Percentiles rank a stretch among this genome's conserved stretches.
Conservation (phyloP, 2,797 vertebrate genomes). For the Urosaurus nigricauda region DNA sequence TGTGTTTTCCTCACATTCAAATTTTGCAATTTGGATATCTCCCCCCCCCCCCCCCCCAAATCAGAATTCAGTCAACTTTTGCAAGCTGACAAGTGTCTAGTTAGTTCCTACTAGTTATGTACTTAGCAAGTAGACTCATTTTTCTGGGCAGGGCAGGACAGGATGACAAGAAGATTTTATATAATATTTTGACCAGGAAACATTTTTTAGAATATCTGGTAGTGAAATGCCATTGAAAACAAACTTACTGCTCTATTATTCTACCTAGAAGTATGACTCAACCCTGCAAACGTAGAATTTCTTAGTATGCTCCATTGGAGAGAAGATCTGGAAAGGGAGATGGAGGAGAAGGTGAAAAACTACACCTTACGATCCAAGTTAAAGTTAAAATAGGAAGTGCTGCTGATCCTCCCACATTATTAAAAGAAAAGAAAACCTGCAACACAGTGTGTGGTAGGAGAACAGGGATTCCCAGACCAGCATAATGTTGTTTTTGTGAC, state of each 20-base stretch:
- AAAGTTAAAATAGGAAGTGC: not conserved
- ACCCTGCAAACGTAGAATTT: conserved; percentile 25
- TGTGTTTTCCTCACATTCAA: too few relatives aligned
- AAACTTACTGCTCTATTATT: conserved; percentile 9
- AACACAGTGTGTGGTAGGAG: not conserved
- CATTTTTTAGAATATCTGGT: conserved; percentile 13
- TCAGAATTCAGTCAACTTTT: too few relatives aligned
- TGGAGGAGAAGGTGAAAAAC: not conserved
- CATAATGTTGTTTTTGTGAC: not conserved
- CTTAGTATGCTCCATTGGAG: not conserved
- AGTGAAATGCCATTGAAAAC: conserved; percentile 29
- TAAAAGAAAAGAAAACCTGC: conserved; percentile 13
- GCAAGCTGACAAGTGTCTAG: not conserved
- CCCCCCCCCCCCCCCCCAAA: too few relatives aligned
- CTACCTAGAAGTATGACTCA: conserved; percentile 21
- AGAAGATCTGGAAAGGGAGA: not conserved
- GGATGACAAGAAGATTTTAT: not conserved
- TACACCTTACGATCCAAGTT: not conserved
- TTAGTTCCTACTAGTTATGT: rapidly evolving
- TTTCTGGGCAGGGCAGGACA: not conserved
- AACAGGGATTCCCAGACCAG: conserved; percentile 17
- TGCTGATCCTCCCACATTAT: not conserved
- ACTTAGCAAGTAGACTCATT: not conserved
- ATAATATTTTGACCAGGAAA: not conserved
- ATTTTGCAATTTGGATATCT: too few relatives aligned